Base-by-base conservation (phyloP, 2,113 vertebrate species). In the Amia ocellicauda region DNA sequence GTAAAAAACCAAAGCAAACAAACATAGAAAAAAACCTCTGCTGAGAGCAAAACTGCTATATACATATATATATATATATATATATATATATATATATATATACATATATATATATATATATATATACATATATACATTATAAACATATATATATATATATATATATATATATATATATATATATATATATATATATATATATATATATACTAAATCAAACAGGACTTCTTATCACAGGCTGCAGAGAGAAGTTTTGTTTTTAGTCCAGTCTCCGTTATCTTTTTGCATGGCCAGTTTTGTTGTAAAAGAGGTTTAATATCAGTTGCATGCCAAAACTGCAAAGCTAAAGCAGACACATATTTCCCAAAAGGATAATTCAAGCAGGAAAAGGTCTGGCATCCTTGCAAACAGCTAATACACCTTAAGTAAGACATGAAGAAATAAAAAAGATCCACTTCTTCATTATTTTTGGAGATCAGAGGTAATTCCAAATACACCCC, bases 271-370 rank as follows among this genome's bases (percentile, higher is more conserved):
- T 16, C 45, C 5, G n/a, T 47, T 47, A 47, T 47, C 45, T 47
- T n/a, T 17, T 28, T 27, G 26, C 43, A 63, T 23, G 29, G 16
- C 60, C 29, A 50, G 28, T 45, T 58, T 47, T 29, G 13, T 45
- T 58, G 23, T 57, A 42, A 50, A 23, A 20, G 45, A 17, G 60
- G 23, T 40, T 63, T 22, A 66, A 54, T 64, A 7, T 31, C 58
- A 59, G 60, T 28, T 60, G 45, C 28, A 36, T 31, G 42, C 65
- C 63, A 56, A 65, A 66, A 27, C 58, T 47, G 52, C 49, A 67
- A 58, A 60, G 41, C 47, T 3, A 41, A 57, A 72, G 67, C 69
- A 74, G 68, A 73, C 69, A 69, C 58, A 66, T 54, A 16, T n/a
- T 43, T 71, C 63, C 60, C 60, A 64, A 29, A 29, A 58, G 58